These are phyloP conservation scores for Pseudochirops corinnae DNA, from an alignment of 2,797 vertebrate genomes.

Conservation along the genomic window DNA sequence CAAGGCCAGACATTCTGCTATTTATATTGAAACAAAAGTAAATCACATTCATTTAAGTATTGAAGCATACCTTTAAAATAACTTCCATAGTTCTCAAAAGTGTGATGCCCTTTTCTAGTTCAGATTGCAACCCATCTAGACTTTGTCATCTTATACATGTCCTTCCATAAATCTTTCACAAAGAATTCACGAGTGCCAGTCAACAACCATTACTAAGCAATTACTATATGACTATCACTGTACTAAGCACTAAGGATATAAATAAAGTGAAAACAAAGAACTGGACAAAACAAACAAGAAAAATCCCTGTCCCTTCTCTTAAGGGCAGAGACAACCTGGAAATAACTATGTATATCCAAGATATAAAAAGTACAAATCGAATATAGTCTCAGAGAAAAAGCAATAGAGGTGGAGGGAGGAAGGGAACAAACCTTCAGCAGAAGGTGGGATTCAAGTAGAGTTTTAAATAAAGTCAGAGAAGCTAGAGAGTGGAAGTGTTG, in stretches of 20 bases:
- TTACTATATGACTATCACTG: neutral
- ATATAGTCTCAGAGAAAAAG: neutral
- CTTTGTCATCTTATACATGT: neutral
- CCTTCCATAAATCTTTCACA: neutral
- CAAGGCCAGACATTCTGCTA: neutral
- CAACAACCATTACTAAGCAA: neutral
- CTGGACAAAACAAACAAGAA: neutral
- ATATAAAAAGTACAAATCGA: neutral
- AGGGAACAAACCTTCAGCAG: neutral
- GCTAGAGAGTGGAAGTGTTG: neutral
- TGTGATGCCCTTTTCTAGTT: neutral
- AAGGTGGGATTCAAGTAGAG: neutral
- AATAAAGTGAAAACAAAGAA: neutral
- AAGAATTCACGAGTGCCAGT: neutral
- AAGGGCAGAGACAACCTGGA: neutral
- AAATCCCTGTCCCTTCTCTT: neutral
- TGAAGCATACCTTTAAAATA: neutral
- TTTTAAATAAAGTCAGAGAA: neutral
- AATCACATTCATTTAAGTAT: neutral
- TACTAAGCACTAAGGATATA: neutral
- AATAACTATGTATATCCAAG: neutral
- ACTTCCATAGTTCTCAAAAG: neutral
- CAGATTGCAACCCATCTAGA: neutral
- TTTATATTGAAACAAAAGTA: neutral
- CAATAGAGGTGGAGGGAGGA: neutral